These are phyloP conservation scores for Leptinotarsa rubiginosa DNA, from an alignment of 2,888 invertebrate species.

Conservation along the genomic window DNA sequence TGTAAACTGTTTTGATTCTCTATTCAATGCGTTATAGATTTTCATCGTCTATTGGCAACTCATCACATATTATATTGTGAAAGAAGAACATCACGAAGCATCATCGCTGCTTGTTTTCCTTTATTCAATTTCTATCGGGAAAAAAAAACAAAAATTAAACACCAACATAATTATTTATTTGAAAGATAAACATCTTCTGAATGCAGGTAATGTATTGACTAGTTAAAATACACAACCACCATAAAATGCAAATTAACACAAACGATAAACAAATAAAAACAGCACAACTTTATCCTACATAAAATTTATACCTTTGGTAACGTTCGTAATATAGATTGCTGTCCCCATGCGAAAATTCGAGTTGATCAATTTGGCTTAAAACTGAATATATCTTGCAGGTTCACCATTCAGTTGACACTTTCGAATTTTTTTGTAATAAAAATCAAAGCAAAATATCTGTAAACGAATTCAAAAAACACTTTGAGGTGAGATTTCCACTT, in stretches of 20 bases:
- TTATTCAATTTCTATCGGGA: not conserved
- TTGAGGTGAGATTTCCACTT: too few species aligned
- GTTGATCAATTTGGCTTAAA: not conserved
- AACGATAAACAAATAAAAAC: slow-evolving; percentile 22
- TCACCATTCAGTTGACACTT: too few species aligned
- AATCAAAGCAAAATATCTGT: too few species aligned
- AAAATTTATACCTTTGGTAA: slow-evolving; percentile 18
- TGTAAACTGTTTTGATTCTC: too few species aligned
- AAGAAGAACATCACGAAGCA: not conserved
- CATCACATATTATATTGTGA: not conserved
- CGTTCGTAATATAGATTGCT: not conserved
- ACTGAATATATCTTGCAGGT: too few species aligned
- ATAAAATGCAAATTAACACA: slow-evolving; percentile 30
- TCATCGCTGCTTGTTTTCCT: not conserved
- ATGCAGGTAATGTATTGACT: slow-evolving; percentile 29
- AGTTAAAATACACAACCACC: slow-evolving; percentile 41
- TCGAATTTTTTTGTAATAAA: too few species aligned
- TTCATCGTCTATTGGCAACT: too few species aligned
- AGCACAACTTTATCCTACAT: slow-evolving; percentile 23
- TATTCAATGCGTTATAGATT: too few species aligned
- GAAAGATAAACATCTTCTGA: not conserved
- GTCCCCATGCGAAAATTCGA: slow-evolving; percentile 4
- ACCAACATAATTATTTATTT: slow-evolving; percentile 16
- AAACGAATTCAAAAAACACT: too few species aligned
- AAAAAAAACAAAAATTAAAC: not conserved